These are phyloP conservation scores for Phainopepla nitens DNA, from an alignment of 2,113 vertebrate genomes.

Conservation along the genomic window DNA sequence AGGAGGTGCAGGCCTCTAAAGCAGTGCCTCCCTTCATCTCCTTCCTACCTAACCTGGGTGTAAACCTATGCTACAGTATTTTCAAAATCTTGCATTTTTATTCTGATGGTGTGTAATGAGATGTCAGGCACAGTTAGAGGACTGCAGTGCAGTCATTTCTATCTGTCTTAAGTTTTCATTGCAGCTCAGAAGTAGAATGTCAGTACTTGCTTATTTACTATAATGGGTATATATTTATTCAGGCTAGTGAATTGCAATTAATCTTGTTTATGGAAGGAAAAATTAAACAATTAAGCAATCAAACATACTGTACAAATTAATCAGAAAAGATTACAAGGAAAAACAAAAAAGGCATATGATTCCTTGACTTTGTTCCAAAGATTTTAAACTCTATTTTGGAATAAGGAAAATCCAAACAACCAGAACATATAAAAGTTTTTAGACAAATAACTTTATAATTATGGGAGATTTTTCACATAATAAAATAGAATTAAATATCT, in stretches of 20 bases:
- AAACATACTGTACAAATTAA: constrained; percentile 4
- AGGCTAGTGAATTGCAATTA: constrained; percentile 48
- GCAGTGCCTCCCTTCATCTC: fast-evolving
- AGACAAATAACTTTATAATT: background rate
- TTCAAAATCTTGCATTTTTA: background rate
- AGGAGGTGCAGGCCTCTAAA: background rate
- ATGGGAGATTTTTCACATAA: background rate
- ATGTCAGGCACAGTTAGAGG: background rate
- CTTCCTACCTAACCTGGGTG: background rate
- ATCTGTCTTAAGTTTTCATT: background rate
- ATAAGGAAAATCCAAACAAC: background rate
- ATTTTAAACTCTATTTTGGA: background rate
- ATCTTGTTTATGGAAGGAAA: constrained; percentile 51
- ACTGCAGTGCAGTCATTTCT: background rate
- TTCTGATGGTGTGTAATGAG: background rate
- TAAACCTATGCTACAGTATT: background rate
- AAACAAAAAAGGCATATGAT: background rate
- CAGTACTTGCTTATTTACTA: constrained; percentile 33
- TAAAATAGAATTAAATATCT: background rate
- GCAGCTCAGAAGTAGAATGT: background rate
- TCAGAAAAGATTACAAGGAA: constrained; percentile 13
- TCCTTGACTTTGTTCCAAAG: constrained; percentile 27
- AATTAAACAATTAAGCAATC: constrained; percentile 56
- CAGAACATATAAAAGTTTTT: background rate
- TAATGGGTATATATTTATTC: constrained; percentile 43